Conservation (phyloP, 2,888 invertebrate species). For the Dryobota labecula region DNA sequence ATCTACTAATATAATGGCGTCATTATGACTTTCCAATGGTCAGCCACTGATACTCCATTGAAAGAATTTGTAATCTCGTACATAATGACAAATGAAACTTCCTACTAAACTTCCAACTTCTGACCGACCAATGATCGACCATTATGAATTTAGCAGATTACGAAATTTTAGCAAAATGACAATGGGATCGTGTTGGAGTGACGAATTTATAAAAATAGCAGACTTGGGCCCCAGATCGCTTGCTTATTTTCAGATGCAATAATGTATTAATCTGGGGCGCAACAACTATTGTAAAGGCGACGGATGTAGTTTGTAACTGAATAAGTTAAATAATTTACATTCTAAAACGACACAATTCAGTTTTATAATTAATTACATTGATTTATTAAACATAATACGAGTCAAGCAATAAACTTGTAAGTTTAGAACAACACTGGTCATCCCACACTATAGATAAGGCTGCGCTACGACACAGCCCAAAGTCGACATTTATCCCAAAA, state of each 20-base stretch:
- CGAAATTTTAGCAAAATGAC: no score
- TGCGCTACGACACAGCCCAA: slow-evolving; percentile 78
- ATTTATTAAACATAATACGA: slow-evolving; percentile 41
- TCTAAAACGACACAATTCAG: slow-evolving; percentile 13
- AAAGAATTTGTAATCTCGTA: no score
- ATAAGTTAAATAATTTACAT: slow-evolving; percentile 7
- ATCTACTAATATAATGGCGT: no score
- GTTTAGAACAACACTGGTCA: slow-evolving; percentile 51
- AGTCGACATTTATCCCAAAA: slow-evolving; percentile 89
- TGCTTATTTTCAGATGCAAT: neutral
- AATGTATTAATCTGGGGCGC: neutral
- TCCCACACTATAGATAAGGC: slow-evolving; percentile 80
- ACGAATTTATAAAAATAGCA: no score
- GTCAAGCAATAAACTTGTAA: slow-evolving; percentile 58
- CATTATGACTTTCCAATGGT: no score
- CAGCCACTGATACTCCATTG: no score
- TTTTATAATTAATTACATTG: slow-evolving; percentile 48
- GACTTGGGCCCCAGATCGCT: no score
- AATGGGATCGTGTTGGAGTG: no score
- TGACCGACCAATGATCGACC: no score
- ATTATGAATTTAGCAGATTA: no score
- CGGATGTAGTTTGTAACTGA: neutral
- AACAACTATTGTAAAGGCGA: neutral
- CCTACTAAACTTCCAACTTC: no score
- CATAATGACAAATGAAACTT: no score